A percentile compares a stretch with the other conserved stretches of the same genome.
Evolutionary conservation across 2,797 vertebrate genomes (phyloP).

Genomic region (Nyctalus aviator): DNA sequence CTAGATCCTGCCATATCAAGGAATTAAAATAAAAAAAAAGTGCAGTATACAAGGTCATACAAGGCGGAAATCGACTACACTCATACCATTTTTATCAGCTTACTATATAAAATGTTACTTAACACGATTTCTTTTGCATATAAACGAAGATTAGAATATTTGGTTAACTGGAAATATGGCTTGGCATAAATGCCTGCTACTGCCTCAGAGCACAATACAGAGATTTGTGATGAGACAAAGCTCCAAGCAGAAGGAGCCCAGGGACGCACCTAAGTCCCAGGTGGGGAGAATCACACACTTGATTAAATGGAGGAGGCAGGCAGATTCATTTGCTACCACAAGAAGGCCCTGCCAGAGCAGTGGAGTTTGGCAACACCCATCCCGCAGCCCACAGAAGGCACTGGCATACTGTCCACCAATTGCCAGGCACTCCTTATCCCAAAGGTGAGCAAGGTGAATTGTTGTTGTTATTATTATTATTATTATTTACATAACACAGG

Average conservation of each 20-base stretch:
- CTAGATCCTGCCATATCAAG: constrained; percentile 83
- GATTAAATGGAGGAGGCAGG: not conserved
- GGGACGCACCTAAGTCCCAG: not conserved
- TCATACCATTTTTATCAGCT: constrained; percentile 86
- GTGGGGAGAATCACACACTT: constrained; percentile 58
- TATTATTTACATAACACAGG: constrained; percentile 83
- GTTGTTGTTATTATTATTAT: too few species aligned
- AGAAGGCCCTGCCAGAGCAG: not conserved
- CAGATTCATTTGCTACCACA: not conserved
- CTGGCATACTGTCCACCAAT: not conserved
- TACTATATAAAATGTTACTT: constrained; percentile 89
- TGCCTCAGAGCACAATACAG: constrained; percentile 77
- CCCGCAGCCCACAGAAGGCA: not conserved
- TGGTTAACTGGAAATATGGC: constrained; percentile 89
- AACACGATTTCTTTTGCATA: constrained; percentile 89
- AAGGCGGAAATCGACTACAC: constrained; percentile 84
- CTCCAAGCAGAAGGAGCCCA: not conserved
- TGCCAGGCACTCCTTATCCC: constrained; percentile 82
- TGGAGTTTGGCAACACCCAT: constrained; percentile 72
- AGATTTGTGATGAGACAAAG: not conserved
- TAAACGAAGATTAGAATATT: constrained; percentile 88
- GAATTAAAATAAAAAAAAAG: constrained; percentile 74
- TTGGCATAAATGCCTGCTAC: constrained; percentile 86
- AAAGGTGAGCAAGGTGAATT: constrained; percentile 84
- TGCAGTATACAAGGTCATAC: constrained; percentile 86